Evolutionary conservation across 2,888 invertebrate species (phyloP).

Genomic region (Iselma pallidipennis): DNA sequence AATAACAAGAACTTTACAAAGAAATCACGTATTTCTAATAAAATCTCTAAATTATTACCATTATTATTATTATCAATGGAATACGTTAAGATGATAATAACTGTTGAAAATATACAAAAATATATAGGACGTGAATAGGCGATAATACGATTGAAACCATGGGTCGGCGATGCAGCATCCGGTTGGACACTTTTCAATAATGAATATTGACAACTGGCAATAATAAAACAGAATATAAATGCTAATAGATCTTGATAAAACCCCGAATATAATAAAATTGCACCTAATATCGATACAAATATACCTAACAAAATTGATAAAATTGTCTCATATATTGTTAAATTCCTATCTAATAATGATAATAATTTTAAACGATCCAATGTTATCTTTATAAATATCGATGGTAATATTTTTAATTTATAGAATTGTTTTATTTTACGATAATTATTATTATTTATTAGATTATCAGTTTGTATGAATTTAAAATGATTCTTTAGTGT

Average conservation of each 20-base stretch:
- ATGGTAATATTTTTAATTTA: constrained; percentile 72
- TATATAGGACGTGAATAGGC: constrained; percentile 94
- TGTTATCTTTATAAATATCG: constrained; percentile 73
- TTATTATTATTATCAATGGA: constrained; percentile 50
- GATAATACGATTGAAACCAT: constrained; percentile 94
- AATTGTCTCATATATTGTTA: constrained; percentile 79
- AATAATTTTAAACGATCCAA: constrained; percentile 92
- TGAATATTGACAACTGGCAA: constrained; percentile 97
- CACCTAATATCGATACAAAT: constrained; percentile 83
- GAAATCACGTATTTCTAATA: constrained; percentile 71
- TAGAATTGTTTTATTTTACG: constrained; percentile 63
- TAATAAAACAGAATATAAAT: constrained; percentile 95
- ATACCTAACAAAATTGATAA: constrained; percentile 83
- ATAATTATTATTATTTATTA: constrained; percentile 33
- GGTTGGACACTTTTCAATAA: constrained; percentile 97
- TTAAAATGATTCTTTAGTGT: constrained; percentile 62
- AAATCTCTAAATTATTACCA: constrained; percentile 61
- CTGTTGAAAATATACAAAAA: constrained; percentile 78
- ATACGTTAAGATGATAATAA: constrained; percentile 48
- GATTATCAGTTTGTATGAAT: constrained; percentile 56
- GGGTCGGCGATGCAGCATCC: constrained; percentile 97
- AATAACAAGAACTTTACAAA: constrained; percentile 80
- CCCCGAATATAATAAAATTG: constrained; percentile 77
- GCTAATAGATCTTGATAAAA: constrained; percentile 92
- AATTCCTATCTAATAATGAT: constrained; percentile 91